Base-by-base conservation (phyloP, 1,140 invertebrate genomes). In the Bombus affinis region DNA sequence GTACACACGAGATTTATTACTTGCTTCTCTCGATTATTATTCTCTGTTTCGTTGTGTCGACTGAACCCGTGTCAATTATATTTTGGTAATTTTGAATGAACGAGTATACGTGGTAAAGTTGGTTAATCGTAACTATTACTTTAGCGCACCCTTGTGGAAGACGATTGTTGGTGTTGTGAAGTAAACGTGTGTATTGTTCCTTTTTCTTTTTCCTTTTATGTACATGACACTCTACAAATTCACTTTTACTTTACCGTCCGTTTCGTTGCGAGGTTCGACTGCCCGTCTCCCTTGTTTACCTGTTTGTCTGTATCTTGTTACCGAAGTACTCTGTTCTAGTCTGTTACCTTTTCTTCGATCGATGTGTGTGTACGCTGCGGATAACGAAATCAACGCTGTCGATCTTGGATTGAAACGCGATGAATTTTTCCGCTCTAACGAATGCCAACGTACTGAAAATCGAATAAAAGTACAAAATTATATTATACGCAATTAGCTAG, bases 141-240 rank as follows among this genome's bases (percentile, higher is more conserved):
- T 78, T 78, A 90, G 89, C 89, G 86, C 83, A 85, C 68, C 83
- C 73, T 72, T 85, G 81, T 91, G 76, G 79, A 88, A 88, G 59
- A 71, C 73, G 89, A 92, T 79, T 91, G 90, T 92, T 83, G 87
- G 53, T 92, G 92, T 91, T 92, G 91, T 92, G 83, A 87, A 87
- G 81, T 90, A 88, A 76, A 88, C 82, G 82, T 84, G 65, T 84
- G 82, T 84, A 62, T 53, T 68, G 42, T 74, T 47, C 25, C 37
- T 71, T 71, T 42, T 39, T 12, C 25, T 37, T 32, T 9, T 4
- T 39, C 66, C 22, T 90, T n/a, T n/a, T 72, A 13, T 89, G 73
- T 32, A 80, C 84, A 78, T 72, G 62, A 85, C 59, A 35, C 53
- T 59, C 57, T 70, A 88, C 76, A 47, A 73, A n/a, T 77, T 44